These are phyloP conservation scores for Xenopus laevis DNA, from an alignment of 2,113 vertebrate genomes.

Conservation along the genomic window DNA sequence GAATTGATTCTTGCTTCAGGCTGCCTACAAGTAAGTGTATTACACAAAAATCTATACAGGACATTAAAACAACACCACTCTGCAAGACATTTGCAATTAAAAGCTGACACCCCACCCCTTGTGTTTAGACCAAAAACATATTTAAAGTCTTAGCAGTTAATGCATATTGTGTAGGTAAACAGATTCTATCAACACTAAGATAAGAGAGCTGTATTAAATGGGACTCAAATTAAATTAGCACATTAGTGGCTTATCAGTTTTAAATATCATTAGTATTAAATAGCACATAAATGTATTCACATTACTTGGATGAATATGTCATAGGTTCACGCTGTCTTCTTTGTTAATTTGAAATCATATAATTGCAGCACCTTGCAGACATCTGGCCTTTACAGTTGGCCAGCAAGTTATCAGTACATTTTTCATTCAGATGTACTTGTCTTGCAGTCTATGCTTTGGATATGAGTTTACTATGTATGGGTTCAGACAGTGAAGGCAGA, in stretches of 20 bases:
- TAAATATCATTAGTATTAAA: slow-evolving; percentile 9
- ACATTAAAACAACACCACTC: slow-evolving; percentile 99
- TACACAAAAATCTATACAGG: slow-evolving; percentile 99
- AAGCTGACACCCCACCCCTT: slow-evolving; percentile 86
- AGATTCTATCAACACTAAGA: slow-evolving; percentile 15
- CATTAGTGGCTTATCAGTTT: slow-evolving; percentile 38
- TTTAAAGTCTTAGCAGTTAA: slow-evolving; percentile 61
- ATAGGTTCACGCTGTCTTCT: slow-evolving; percentile 16
- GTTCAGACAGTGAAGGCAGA: slow-evolving; percentile 38
- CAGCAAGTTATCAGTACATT: slow-evolving; percentile 17
- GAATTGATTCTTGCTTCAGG: slow-evolving; percentile 99
- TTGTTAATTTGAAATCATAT: neutral
- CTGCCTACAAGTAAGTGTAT: slow-evolving; percentile 99
- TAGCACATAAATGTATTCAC: neutral
- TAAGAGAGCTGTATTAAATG: neutral
- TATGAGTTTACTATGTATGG: neutral
- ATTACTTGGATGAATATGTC: neutral
- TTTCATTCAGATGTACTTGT: slow-evolving; percentile 22
- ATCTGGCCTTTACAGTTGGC: slow-evolving; percentile 5
- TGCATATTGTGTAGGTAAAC: slow-evolving; percentile 51
- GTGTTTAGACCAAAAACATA: slow-evolving; percentile 69
- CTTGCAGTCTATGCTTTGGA: neutral
- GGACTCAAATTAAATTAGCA: slow-evolving; percentile 43
- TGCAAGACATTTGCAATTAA: slow-evolving; percentile 99
- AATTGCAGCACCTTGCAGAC: accelerated